Conservation (phyloP, 2,888 invertebrate species). For the Machimus rusticus region DNA sequence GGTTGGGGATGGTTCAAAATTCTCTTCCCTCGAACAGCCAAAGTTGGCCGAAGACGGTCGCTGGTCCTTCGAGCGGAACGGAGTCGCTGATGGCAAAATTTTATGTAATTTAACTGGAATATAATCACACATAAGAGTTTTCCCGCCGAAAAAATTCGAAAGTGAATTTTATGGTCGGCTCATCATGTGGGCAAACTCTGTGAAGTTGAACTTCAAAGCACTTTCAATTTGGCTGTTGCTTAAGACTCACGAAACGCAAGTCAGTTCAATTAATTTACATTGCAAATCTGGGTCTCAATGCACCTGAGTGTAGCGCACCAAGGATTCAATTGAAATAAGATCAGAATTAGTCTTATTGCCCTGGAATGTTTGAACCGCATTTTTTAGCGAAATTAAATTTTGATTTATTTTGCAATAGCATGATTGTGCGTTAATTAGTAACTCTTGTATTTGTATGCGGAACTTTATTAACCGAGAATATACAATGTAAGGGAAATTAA, state of each 20-base stretch:
- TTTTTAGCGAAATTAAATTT: background rate
- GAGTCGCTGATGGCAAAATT: background rate
- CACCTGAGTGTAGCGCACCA: background rate
- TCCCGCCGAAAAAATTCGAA: conserved; percentile 25
- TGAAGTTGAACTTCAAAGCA: conserved; percentile 17
- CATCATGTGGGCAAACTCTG: background rate
- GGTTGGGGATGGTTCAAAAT: background rate
- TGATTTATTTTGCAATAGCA: background rate
- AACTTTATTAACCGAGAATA: no score
- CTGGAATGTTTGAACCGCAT: background rate
- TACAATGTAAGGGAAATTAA: no score
- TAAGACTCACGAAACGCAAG: background rate
- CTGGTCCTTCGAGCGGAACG: conserved; percentile 16
- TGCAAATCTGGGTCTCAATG: background rate
- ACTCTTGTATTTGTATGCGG: background rate
- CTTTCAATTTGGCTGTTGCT: background rate
- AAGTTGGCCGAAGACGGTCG: background rate
- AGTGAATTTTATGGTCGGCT: background rate
- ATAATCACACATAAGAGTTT: background rate
- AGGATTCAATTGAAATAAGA: background rate
- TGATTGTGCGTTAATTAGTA: background rate
- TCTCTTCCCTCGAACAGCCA: background rate
- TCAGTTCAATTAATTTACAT: background rate
- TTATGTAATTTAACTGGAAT: conserved; percentile 25
- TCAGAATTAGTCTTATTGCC: background rate